Conservation (phyloP, 2,888 invertebrate species). For the Lepas anatifera region DNA sequence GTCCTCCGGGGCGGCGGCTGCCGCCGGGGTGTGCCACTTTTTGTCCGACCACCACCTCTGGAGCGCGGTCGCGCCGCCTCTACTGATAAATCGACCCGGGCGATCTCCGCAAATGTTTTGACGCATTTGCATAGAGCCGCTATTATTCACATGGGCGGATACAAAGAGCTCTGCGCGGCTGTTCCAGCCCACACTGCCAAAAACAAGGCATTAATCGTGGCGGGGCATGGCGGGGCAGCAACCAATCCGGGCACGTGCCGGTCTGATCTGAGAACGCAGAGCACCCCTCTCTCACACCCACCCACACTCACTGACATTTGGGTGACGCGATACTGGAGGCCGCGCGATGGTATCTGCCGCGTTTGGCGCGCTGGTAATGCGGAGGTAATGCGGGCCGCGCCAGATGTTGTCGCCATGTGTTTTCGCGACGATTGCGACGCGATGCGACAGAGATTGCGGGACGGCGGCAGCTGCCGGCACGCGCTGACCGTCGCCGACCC, state of each 20-base stretch:
- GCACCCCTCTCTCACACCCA: no score
- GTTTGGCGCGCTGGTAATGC: not conserved
- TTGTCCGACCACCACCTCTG: no score
- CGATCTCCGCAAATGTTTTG: conserved; percentile 2
- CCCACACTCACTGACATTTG: no score
- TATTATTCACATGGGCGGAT: conserved; percentile 3
- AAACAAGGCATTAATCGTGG: conserved; percentile 6
- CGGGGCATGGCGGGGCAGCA: no score
- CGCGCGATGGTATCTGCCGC: not conserved
- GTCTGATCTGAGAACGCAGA: no score
- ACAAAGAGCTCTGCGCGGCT: not conserved
- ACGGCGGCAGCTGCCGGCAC: no score
- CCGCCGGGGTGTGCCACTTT: no score
- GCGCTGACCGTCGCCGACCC: no score
- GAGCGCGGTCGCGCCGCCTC: no score
- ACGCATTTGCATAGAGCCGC: not conserved
- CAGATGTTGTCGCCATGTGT: not conserved
- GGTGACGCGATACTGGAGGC: no score
- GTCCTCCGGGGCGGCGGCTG: no score
- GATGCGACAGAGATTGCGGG: not conserved
- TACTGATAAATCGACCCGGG: not conserved
- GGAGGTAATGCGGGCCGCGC: not conserved
- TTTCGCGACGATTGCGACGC: not conserved
- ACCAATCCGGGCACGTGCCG: no score
- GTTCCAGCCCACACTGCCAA: not conserved